Conservation (phyloP, 2,113 vertebrate species). For the Aspiorhynchus laticeps region DNA sequence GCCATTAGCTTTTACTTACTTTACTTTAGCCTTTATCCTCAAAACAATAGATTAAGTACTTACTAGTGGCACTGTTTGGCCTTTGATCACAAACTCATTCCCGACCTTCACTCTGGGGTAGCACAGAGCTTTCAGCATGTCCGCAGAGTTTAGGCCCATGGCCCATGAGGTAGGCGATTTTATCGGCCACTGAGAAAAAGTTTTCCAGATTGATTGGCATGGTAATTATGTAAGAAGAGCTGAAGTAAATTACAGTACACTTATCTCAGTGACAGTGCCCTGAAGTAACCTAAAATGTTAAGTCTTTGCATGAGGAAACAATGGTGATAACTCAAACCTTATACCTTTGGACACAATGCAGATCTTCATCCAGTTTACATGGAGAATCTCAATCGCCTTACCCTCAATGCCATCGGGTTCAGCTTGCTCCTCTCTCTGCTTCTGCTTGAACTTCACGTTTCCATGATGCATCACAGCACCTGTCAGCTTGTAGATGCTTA, state of each 20-base stretch:
- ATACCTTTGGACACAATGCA: neutral
- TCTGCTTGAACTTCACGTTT: constrained; percentile 71
- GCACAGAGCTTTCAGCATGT: too few relatives aligned
- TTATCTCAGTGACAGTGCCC: neutral
- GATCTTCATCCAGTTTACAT: neutral
- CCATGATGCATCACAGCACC: constrained; percentile 91
- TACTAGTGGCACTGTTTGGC: too few relatives aligned
- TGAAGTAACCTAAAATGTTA: neutral
- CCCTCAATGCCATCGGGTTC: constrained; percentile 88
- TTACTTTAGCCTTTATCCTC: too few relatives aligned
- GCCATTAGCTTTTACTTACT: too few relatives aligned
- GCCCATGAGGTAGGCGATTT: too few relatives aligned
- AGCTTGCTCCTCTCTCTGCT: constrained; percentile 25
- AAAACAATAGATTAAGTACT: too few relatives aligned
- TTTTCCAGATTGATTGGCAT: neutral
- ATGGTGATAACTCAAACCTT: neutral
- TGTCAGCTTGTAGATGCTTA: constrained; percentile 81
- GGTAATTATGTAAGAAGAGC: neutral
- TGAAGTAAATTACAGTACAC: neutral
- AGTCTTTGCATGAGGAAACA: neutral
- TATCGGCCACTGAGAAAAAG: too few relatives aligned
- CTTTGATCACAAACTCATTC: too few relatives aligned
- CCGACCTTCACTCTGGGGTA: too few relatives aligned
- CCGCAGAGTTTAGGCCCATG: too few relatives aligned
- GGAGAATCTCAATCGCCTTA: neutral